Evolutionary conservation across 2,888 invertebrate species (phyloP), one percentile per base, ranked within the genome.

Genomic region (Epistrophella euchroma): DNA sequence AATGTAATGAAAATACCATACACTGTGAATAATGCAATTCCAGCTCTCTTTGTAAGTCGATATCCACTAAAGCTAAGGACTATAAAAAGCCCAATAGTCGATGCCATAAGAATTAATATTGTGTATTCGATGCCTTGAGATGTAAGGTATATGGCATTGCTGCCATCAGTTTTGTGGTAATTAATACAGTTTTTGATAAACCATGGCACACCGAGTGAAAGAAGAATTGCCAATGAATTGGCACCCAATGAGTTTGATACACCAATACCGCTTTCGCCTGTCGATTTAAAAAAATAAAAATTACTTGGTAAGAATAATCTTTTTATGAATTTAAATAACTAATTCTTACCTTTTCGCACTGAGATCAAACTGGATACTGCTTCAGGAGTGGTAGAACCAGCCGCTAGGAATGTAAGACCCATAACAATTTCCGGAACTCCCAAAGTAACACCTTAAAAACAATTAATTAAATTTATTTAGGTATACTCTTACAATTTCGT

Each of bases 391-490:
- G 97, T 97, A 1, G 97, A 97, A 4, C 98, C 98, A 19, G 97
- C 97, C 0, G 98, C 97, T 83, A 98, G 93, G 90, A 98, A 96
- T 0, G 98, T 98, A 90, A 98, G 95, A 2, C 98, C 98, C 96
- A 98, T 97, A 0, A 98, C 96, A 11, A 97, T 96, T 89, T 97
- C 97, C 0, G 97, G 96, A 64, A 98, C 96, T 5, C 94, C 93
- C 52, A 97, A 94, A 0, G 97, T 96, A 87, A 95, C 94, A 35
- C 96, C 96, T 96, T 89, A 66, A 91, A 89, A 73, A n/a, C 40
- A 55, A 66, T 2, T 0, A 40, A 22, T 45, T 25, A 25, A 43
- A 32, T 32, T 32, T 9, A 32, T 32, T 0, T 32, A 9, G 32
- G 32, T 32, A 32, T 7, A 7, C 0, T 28, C 6, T 1, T 1